Percentiles rank a stretch among this genome's conserved stretches.
Evolutionary conservation across 1,140 invertebrate genomes (phyloP).

Genomic region (Meloidogyne chitwoodi): DNA sequence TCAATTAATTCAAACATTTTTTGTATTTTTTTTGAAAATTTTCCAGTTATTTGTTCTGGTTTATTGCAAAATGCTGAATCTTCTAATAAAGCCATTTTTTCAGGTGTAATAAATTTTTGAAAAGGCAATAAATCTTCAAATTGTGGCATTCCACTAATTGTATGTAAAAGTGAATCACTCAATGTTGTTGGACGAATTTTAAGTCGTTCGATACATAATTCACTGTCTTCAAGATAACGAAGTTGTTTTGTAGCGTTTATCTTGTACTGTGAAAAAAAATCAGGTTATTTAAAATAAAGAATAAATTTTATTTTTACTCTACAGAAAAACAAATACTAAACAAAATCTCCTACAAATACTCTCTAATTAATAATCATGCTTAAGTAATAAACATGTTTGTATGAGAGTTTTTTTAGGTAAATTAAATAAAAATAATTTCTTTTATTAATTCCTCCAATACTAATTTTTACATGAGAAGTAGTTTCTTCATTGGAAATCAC

Average conservation of each 20-base stretch:
- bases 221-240: slow-evolving; percentile 18
- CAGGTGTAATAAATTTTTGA: background rate
- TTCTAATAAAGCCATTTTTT: background rate
- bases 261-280: background rate
- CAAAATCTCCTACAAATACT: too few species aligned
- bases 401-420: too few species aligned
- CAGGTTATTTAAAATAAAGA: background rate
- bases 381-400: too few species aligned
- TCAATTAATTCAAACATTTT: slow-evolving; percentile 2
- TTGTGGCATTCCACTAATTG: slow-evolving; percentile 2
- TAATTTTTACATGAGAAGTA: background rate
- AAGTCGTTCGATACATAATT: slow-evolving; percentile 14
- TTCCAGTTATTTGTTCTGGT: background rate
- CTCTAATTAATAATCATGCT: too few species aligned
- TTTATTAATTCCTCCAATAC: background rate
- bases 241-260: slow-evolving; percentile 28
- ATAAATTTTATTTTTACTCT: too few species aligned
- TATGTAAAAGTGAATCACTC: background rate
- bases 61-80: background rate
- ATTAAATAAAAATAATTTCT: too few species aligned
- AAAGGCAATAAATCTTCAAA: background rate
- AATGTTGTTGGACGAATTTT: slow-evolving; percentile 11
- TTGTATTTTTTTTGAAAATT: background rate
- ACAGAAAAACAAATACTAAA: too few species aligned
- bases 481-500: background rate